These are phyloP conservation scores for Caenorhabditis sp. DNA, from an alignment of 2,888 invertebrate genomes.

Conservation along the genomic window DNA sequence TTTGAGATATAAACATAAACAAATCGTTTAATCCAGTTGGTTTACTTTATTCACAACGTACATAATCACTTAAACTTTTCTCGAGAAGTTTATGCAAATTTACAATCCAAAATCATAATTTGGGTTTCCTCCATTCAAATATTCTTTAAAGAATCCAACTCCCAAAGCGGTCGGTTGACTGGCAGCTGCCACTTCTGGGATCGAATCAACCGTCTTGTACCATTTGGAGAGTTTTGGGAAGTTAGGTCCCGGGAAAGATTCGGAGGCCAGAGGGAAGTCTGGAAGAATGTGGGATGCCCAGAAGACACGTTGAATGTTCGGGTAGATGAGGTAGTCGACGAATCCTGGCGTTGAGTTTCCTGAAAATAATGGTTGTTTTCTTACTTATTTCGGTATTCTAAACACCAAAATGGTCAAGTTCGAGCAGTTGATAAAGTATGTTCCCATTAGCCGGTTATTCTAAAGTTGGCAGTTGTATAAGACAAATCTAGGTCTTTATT, in stretches of 20 bases:
- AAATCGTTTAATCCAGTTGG: slow-evolving; percentile 13
- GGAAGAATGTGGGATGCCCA: slow-evolving; percentile 45
- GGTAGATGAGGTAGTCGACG: slow-evolving; percentile 61
- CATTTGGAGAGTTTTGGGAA: slow-evolving; percentile 52
- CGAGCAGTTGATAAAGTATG: too few relatives aligned
- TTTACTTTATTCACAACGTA: slow-evolving; percentile 21
- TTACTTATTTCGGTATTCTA: too few relatives aligned
- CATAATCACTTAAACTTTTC: not conserved
- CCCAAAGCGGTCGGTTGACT: slow-evolving; percentile 54
- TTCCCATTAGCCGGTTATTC: too few relatives aligned
- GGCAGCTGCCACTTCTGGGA: slow-evolving; percentile 61
- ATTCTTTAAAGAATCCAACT: slow-evolving; percentile 49
- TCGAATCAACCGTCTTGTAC: slow-evolving; percentile 38
- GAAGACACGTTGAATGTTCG: slow-evolving; percentile 53
- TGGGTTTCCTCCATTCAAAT: slow-evolving; percentile 49
- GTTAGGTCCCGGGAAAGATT: slow-evolving; percentile 48
- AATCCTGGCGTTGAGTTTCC: slow-evolving; percentile 56
- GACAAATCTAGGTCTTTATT: too few relatives aligned
- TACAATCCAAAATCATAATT: slow-evolving; percentile 63
- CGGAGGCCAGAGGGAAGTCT: slow-evolving; percentile 35
- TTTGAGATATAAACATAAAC: slow-evolving; percentile 24
- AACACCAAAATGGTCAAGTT: too few relatives aligned
- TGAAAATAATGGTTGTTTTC: too few relatives aligned
- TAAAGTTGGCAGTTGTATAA: too few relatives aligned
- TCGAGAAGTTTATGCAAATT: slow-evolving; percentile 5